These are phyloP conservation scores for Tenebrio molitor DNA, from an alignment of 1,140 invertebrate species.

Conservation along the genomic window DNA sequence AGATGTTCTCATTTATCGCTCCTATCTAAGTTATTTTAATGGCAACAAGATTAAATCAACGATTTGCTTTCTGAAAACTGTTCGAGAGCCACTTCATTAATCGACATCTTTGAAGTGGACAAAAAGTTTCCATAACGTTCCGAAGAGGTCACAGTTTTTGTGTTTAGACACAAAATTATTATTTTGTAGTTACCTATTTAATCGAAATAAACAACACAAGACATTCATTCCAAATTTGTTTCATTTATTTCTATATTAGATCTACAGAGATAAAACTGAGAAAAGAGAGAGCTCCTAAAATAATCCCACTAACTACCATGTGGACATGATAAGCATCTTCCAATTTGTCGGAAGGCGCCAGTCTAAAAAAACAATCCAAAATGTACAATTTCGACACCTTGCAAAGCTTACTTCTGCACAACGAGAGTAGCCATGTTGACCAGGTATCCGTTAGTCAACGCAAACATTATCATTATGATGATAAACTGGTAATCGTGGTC, in stretches of 20 bases:
- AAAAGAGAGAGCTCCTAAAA: conserved; percentile 4
- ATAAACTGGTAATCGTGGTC: conserved; percentile 20
- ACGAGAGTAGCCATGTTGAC: background rate
- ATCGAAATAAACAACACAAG: too few species aligned
- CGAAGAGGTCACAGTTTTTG: too few species aligned
- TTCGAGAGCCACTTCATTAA: too few species aligned
- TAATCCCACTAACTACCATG: background rate
- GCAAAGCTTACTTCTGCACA: conserved; percentile 10
- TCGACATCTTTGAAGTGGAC: too few species aligned
- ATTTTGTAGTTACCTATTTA: too few species aligned
- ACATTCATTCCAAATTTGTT: background rate
- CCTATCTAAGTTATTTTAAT: too few species aligned
- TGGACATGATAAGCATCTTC: background rate
- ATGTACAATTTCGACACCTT: background rate
- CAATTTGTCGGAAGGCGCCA: background rate
- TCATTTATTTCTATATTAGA: background rate
- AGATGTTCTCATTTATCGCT: too few species aligned
- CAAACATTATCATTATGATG: background rate
- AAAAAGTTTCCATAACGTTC: too few species aligned
- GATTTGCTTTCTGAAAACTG: too few species aligned
- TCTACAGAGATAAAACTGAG: background rate
- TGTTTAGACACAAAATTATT: too few species aligned
- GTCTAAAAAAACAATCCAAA: conserved; percentile 9
- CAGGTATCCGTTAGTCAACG: conserved; percentile 7
- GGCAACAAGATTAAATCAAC: too few species aligned